A percentile compares a stretch with the other conserved stretches of the same genome.
phyloP scores from a whole-genome alignment of 2,113 vertebrate species.

The Ceyx melanurus region DNA sequence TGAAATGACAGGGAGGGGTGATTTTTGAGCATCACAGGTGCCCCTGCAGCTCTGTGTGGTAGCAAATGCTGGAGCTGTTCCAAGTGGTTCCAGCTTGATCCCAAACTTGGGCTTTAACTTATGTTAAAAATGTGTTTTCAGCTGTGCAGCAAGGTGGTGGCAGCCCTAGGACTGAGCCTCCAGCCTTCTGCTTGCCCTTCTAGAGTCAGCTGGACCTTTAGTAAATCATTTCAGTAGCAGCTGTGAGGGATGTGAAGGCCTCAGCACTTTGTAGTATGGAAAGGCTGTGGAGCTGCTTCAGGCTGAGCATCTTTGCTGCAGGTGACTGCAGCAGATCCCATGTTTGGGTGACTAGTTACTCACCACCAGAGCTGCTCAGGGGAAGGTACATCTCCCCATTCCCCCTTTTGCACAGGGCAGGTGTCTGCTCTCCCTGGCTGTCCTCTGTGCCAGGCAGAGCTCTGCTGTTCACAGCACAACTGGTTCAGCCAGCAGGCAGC shows the following conservation, averaged over 20 bases:
- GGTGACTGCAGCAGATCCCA: not conserved
- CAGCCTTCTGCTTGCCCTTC: fast-evolving
- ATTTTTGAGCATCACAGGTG: not conserved
- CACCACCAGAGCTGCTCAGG: not conserved
- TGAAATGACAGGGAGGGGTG: not conserved
- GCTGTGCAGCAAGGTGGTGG: not conserved
- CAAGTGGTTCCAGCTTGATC: not conserved
- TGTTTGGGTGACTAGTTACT: not conserved
- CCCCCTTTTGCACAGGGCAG: not conserved
- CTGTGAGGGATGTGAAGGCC: not conserved
- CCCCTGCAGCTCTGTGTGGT: not conserved
- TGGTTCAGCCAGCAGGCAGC: not conserved
- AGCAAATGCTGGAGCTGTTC: not conserved
- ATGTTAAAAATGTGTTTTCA: not conserved
- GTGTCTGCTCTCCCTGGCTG: not conserved
- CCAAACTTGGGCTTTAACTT: not conserved
- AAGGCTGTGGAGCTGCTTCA: not conserved
- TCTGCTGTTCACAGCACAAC: not conserved
- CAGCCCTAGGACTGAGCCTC: not conserved
- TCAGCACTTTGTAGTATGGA: fast-evolving
- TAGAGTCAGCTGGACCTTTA: not conserved
- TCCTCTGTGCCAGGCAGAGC: not conserved
- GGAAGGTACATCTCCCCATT: not conserved
- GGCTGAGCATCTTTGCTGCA: not conserved
- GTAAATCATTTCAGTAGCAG: not conserved